phyloP scores from a whole-genome alignment of 2,888 invertebrate species.

The Napeogenes inachia region DNA sequence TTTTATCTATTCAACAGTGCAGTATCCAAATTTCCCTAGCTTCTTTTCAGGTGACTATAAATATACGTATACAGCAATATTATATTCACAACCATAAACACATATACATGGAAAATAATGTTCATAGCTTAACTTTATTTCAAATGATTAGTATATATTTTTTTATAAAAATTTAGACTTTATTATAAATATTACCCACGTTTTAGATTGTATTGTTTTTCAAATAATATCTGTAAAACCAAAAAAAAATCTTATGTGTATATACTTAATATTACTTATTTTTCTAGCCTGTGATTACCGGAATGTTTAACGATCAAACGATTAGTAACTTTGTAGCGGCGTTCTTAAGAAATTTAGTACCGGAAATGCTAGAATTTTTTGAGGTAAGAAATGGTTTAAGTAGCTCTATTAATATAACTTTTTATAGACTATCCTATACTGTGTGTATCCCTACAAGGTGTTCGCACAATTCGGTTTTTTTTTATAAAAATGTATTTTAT shows the following conservation, averaged over 20 bases:
- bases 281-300: conserved; percentile 52
- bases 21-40: conserved; percentile 37
- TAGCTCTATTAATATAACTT: background rate
- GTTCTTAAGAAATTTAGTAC: conserved; percentile 48
- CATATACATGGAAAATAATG: background rate
- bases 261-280: conserved; percentile 10
- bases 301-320: conserved; percentile 46
- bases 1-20: conserved; percentile 33
- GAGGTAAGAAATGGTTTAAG: conserved; percentile 38
- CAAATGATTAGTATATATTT: too few species aligned
- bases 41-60: conserved; percentile 39
- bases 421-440: background rate
- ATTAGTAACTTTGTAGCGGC: conserved; percentile 47
- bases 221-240: too few species aligned
- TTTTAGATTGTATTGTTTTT: too few species aligned
- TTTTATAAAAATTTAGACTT: too few species aligned
- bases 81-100: background rate
- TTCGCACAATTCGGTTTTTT: too few species aligned
- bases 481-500: too few species aligned
- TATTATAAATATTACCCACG: too few species aligned
- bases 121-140: too few species aligned
- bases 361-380: conserved; percentile 43
- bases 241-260: background rate
- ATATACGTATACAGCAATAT: background rate
- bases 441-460: too few species aligned